Base-by-base conservation (phyloP, 2,888 invertebrate genomes). In the Dicyrtoma fusca region DNA sequence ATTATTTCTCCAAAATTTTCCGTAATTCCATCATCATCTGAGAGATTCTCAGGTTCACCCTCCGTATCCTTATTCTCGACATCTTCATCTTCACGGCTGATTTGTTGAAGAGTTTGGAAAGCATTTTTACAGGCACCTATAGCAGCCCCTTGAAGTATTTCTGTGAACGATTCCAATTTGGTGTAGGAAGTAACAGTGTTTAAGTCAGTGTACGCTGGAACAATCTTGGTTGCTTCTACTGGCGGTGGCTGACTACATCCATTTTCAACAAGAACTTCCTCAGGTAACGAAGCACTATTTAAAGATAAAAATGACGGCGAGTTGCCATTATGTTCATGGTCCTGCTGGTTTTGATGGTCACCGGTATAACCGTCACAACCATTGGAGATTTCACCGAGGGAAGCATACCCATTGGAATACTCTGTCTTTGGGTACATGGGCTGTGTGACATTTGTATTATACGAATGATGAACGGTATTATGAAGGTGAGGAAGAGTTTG, bases 1-100 rank as follows among this genome's bases (percentile, higher is more conserved):
- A 94, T 94, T 81, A 95, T 91, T 86, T 94, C 94, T 69, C 94
- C 94, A 82, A 94, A 93, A 84, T 94, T 94, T 82, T 92, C 92
- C 10, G 77, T 78, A 1, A 78, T 76, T 44, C 81, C 47, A 34
- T 55, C 79, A 34, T 80, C 63, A 63, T 17, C 65, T 10, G 69
- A 69, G 21, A 47, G 49, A 45, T 45, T 62, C 17, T 74, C 69
- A 4, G 53, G 47, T n/a, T 74, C 72, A 6, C 44, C 51, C 1
- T 68, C 64, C 55, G 51, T 69, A 19, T 63, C 59, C 10, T 44
- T 62, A 55, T 61, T 74, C 8, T 55, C 66, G 0, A 42, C 44
- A 26, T 74, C 74, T 23, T 71, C 76, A 6, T 77, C 77, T n/a
- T 73, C 73, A 13, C 74, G 66, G 61, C 55, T 74, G 57, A 77